Evolutionary conservation across 2,888 invertebrate genomes (phyloP), one percentile per base, ranked within the genome.

Genomic region (Cremastinae sp.): DNA sequence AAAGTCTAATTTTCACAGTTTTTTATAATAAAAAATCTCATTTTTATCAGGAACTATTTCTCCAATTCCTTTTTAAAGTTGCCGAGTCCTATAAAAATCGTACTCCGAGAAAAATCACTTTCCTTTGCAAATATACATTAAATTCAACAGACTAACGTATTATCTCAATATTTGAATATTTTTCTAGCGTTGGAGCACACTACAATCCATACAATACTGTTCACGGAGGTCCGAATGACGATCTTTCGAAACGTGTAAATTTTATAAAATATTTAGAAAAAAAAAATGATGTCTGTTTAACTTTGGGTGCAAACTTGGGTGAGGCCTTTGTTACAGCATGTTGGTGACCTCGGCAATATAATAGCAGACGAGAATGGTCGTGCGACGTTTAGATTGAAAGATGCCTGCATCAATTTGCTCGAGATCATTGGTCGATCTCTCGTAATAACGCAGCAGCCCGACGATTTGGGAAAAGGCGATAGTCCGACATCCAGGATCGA

Each of bases 401-500:
- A 94, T 85, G 89, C 85, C 5, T 80, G 92, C 16, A 79, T 96
- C 7, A 92, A 95, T 89, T 92, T 97, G 51, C 91, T 92, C 80
- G 94, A 95, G 59, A 92, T 96, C 38, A 94, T 96, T 80, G 96
- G 96, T 0, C 92, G 97, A 62, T 95, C 96, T 0, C 90, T 97
- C 51, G 95, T 95, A 0, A 91, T 97, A 2, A 93, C 94, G 0
- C 92, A 93, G 76, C 86, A 90, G 0, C 83, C 89, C 0, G 94
- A 94, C 81, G 94, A 94, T 84, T 84, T 93, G 1, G 94, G 94
- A 0, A 86, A 84, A 62, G 93, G 93, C 0, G 53, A 82, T 1
- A 88, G 87, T 8, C 85, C 90, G 0, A 84, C 84, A 0, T 94
- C 94, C 0, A 91, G 90, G 56, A 81, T 93, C 3, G 91, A 94